These are phyloP conservation scores for Liodrosophila aerea DNA, from an alignment of 2,888 invertebrate genomes.

Conservation along the genomic window DNA sequence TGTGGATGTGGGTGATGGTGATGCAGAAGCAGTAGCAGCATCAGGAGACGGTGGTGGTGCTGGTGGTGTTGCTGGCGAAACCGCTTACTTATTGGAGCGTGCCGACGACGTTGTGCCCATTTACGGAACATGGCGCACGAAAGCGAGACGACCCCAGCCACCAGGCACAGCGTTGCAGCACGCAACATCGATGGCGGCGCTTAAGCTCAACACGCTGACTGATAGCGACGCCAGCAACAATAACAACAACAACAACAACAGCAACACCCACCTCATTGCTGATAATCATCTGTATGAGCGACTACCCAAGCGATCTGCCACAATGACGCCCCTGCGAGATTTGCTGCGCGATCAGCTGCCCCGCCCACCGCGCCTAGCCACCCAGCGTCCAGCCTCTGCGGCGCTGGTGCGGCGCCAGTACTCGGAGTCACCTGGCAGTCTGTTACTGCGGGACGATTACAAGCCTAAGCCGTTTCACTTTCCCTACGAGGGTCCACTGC, in stretches of 20 bases:
- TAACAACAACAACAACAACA: constrained; percentile 6
- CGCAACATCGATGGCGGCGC: constrained; percentile 45
- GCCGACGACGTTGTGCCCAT: constrained; percentile 73
- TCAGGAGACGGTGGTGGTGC: constrained; percentile 20
- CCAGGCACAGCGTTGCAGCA: constrained; percentile 49
- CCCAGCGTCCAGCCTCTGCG: constrained; percentile 66
- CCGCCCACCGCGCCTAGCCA: constrained; percentile 74
- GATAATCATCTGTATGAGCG: constrained; percentile 77
- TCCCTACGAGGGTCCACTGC: constrained; percentile 78
- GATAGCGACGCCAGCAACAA: constrained; percentile 23
- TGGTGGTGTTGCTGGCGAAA: constrained; percentile 62
- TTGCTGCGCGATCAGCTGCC: constrained; percentile 76
- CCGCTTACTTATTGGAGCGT: constrained; percentile 81
- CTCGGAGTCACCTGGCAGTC: constrained; percentile 58
- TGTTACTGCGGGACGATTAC: constrained; percentile 61
- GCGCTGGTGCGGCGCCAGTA: constrained; percentile 66
- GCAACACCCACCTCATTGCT: constrained; percentile 18
- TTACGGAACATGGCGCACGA: constrained; percentile 81
- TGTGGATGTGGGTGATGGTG: constrained; percentile 13
- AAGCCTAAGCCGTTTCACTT: constrained; percentile 81
- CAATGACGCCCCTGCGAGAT: constrained; percentile 76
- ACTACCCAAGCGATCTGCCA: constrained; percentile 75
- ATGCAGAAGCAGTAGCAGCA: constrained; percentile 5
- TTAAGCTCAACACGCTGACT: constrained; percentile 27
- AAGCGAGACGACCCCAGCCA: constrained; percentile 80